A percentile compares a stretch with the other conserved stretches of the same genome.
Conservation (phyloP, 2,888 invertebrate species). For the Malacosoma neustria region DNA sequence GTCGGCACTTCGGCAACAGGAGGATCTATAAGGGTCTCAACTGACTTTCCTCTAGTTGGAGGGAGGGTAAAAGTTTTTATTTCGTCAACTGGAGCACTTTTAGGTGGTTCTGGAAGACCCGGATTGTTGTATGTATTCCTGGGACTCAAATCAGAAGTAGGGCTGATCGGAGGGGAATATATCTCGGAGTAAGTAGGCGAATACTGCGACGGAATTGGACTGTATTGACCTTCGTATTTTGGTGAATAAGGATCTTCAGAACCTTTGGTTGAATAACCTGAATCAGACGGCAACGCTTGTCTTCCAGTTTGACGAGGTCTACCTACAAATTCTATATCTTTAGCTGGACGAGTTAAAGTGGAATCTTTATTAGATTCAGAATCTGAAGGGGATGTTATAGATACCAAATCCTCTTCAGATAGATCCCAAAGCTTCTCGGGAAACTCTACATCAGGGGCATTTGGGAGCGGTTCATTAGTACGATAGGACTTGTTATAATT, state of each 20-base stretch:
- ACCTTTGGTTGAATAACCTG: slow-evolving; percentile 60
- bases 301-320: slow-evolving; percentile 75
- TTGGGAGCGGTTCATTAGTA: slow-evolving; percentile 87
- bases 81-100: slow-evolving; percentile 53
- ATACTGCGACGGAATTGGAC: slow-evolving; percentile 60
- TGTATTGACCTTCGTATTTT: slow-evolving; percentile 53
- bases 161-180: slow-evolving; percentile 65
- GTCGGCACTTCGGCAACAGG: slow-evolving; percentile 47
- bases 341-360: slow-evolving; percentile 72
- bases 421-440: slow-evolving; percentile 88
- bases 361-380: slow-evolving; percentile 75
- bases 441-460: slow-evolving; percentile 84
- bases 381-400: slow-evolving; percentile 71
- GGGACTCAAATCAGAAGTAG: slow-evolving; percentile 57
- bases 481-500: slow-evolving; percentile 88
- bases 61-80: slow-evolving; percentile 62
- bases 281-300: slow-evolving; percentile 67
- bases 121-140: slow-evolving; percentile 51
- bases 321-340: slow-evolving; percentile 77
- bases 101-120: slow-evolving; percentile 54
- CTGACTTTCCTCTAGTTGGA: slow-evolving; percentile 52
- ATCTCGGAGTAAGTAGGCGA: slow-evolving; percentile 69
- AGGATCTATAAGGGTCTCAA: slow-evolving; percentile 62
- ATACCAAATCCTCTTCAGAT: slow-evolving; percentile 77
- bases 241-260: slow-evolving; percentile 59